These are phyloP conservation scores for Yasuhikotakia modesta DNA, from an alignment of 2,797 vertebrate genomes.

Conservation along the genomic window DNA sequence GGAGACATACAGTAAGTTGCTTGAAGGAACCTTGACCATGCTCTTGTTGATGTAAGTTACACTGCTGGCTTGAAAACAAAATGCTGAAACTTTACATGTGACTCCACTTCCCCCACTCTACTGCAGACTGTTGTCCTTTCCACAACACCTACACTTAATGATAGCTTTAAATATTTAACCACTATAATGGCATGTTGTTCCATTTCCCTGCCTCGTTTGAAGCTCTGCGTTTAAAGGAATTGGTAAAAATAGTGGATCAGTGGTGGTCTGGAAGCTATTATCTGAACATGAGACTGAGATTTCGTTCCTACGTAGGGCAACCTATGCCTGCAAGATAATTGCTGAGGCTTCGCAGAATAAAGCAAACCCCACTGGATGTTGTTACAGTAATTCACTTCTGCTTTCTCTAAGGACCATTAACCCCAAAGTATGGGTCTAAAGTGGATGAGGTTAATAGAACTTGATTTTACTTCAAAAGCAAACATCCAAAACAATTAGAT, in stretches of 20 bases:
- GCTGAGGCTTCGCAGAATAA: background rate
- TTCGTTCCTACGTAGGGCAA: background rate
- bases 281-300: background rate
- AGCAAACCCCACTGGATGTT: background rate
- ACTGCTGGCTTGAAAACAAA: conserved; percentile 59
- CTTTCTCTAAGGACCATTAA: background rate
- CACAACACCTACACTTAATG: conserved; percentile 51
- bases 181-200: conserved; percentile 55
- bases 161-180: conserved; percentile 66
- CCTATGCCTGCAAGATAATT: background rate
- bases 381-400: background rate
- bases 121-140: conserved; percentile 44
- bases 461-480: too few relatives aligned
- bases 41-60: conserved; percentile 74
- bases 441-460: background rate
- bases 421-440: background rate
- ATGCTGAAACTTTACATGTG: conserved; percentile 65
- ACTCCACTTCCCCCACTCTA: background rate
- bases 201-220: conserved; percentile 27
- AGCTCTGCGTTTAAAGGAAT: conserved; percentile 2
- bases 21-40: conserved; percentile 62
- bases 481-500: too few relatives aligned
- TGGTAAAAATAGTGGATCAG: conserved; percentile 21
- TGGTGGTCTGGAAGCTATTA: conserved; percentile 25
- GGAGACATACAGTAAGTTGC: conserved; percentile 30